Base-by-base conservation (phyloP, 2,888 invertebrate species). In the Drosophila subquinaria region DNA sequence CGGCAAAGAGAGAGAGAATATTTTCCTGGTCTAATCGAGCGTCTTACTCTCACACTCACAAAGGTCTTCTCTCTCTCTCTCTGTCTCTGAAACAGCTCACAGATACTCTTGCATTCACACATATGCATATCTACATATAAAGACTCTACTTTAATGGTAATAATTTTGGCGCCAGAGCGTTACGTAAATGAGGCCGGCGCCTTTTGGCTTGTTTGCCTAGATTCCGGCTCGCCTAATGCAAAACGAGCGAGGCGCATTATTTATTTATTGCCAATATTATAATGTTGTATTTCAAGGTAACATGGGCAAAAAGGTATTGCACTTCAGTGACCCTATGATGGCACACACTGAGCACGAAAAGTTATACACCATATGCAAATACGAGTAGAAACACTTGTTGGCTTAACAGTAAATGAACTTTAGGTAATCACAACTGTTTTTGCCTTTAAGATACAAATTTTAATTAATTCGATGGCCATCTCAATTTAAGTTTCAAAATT, bases 161-260 rank as follows among this genome's bases (percentile, higher is more conserved):
- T 79, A 79, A 82, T 82, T 77, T 82, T 82, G 82, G 81, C 81
- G 81, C 81, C 81, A 82, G 61, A 69, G 76, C 74, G 66, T 84
- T 82, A 84, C 85, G 84, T 84, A 83, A 83, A 84, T 63, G 38
- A 69, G 74, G 60, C 69, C 67, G 81, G 75, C 76, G 76, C 63
- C 56, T 69, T 56, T 78, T 68, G 62, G 48, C 43, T 59, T 70
- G 20, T 20, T 20, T 20, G 20, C 20, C 20, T 20, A 20, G 61
- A 63, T 65, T 53, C 38, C 47, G 51, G 20, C 51, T 47, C 10
- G 69, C 17, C 33, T 43, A 69, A 65, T 52, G 55, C 55, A 45
- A 36, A 55, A 48, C 30, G 36, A 56, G 38, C 65, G 47, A 48
- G 27, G 50, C 43, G 30, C 51, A 45, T 38, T 52, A 51, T 51